Evolutionary conservation across 2,888 invertebrate genomes (phyloP), one percentile per base, ranked within the genome.

Genomic region (Cosmorhoe ocellata): DNA sequence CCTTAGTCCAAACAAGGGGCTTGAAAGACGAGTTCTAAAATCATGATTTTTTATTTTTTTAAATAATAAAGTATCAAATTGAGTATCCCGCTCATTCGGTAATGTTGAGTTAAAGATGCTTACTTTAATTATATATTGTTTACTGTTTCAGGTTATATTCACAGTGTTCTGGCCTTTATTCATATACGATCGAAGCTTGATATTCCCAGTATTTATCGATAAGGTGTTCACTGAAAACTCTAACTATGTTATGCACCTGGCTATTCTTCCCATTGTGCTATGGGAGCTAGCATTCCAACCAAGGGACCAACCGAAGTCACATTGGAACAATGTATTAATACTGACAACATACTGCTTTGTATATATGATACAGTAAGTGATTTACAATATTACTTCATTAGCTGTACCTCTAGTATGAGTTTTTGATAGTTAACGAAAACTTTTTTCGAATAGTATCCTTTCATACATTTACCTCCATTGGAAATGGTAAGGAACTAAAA

Each of bases 101-200:
- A n/a, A n/a, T n/a, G n/a, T n/a, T n/a, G n/a, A n/a, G 18, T 18
- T 18, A 18, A 3, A 3, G 18, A 3, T 7, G 14, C 1, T 32
- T 9, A n/a, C 5, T 11, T 31, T 3, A 18, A 18, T 30, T 30
- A 30, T 30, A 18, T 18, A 18, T 18, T 13, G 32, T 13, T 33
- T 33, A 7, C 7, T 37, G 10, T 81, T 81, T 10, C 76, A 83
- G 82, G 2, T 73, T 0, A 62, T 81, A 1, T 71, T 73, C 36
- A 11, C 55, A 1, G 1, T 78, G 3, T 83, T 83, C 64, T 83
- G 82, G 82, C 66, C 79, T 0, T 18, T 82, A 5, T 81, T 67
- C 50, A 28, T 78, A 0, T 72, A 68, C 37, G 69, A 83, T 39
- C 58, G 74, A 28, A 63, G 57, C 3, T 48, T 81, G 0, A 52